These are phyloP conservation scores for Pimpla rufipes DNA, from an alignment of 2,888 invertebrate genomes.

Conservation along the genomic window DNA sequence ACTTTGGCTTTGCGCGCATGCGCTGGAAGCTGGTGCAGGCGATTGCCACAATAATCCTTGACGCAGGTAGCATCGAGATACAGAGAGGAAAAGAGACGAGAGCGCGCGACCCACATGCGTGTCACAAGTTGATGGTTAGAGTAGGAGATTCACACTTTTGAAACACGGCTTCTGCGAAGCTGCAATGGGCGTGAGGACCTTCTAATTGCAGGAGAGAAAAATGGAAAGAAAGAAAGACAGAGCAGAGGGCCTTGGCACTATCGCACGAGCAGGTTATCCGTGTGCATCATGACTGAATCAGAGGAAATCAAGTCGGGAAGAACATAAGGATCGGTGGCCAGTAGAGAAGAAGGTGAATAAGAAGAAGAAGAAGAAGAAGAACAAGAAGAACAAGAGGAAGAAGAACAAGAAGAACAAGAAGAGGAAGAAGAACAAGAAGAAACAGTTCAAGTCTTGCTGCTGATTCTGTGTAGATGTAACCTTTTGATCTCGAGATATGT, in stretches of 20 bases:
- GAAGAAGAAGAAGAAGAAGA: not conserved
- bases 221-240: constrained; percentile 14
- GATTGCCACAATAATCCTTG: constrained; percentile 33
- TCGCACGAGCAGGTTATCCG: constrained; percentile 5
- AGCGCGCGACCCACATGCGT: constrained; percentile 54
- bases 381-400: not conserved
- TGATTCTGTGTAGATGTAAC: not conserved
- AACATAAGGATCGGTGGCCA: not conserved
- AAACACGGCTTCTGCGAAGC: constrained; percentile 7
- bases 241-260: not conserved
- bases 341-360: not conserved
- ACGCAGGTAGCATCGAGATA: constrained; percentile 51
- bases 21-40: not conserved
- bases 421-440: not conserved
- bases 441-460: not conserved
- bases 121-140: constrained; percentile 31
- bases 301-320: not conserved
- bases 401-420: not conserved
- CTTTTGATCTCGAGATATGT: constrained; percentile 5
- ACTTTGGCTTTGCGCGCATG: constrained; percentile 23
- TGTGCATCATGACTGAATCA: constrained; percentile 18
- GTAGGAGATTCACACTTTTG: constrained; percentile 4
- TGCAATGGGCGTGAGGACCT: constrained; percentile 46
- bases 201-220: constrained; percentile 54
- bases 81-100: not conserved